Percentiles rank a stretch among this genome's conserved stretches.
Conservation (phyloP, 2,113 vertebrate genomes). For the Apistogramma diplotaenia region DNA sequence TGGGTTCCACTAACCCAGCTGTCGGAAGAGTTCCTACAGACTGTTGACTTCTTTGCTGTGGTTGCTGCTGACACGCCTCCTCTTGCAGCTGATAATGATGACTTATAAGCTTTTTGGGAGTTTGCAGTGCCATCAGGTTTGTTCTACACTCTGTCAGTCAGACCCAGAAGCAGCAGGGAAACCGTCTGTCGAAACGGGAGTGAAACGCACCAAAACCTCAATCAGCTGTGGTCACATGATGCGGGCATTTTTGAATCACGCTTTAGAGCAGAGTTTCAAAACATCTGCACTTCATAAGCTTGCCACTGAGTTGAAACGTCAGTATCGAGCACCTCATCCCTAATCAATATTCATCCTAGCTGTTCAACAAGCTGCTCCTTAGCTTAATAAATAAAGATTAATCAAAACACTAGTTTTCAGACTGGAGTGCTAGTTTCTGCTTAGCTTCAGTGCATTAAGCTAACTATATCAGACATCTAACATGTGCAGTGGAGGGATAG, state of each 20-base stretch:
- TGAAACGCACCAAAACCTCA: not conserved
- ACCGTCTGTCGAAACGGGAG: not conserved
- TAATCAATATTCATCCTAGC: not conserved
- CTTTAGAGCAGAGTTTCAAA: rapidly evolving
- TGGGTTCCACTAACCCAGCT: not conserved
- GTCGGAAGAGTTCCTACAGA: not conserved
- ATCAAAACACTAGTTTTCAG: not conserved
- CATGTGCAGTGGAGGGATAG: too few relatives aligned
- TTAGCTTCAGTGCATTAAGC: not conserved
- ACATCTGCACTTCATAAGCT: too few relatives aligned
- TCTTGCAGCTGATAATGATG: not conserved
- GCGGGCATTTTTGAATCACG: not conserved
- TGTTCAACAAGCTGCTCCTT: not conserved
- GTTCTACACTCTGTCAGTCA: not conserved
- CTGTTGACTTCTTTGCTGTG: not conserved
- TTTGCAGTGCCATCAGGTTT: not conserved
- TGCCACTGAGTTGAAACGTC: too few relatives aligned
- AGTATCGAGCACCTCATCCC: not conserved
- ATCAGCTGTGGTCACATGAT: not conserved
- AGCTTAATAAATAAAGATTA: not conserved
- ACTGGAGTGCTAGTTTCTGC: not conserved
- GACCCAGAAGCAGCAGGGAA: not conserved
- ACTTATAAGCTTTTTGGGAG: not conserved
- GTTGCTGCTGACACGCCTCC: not conserved
- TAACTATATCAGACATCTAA: not conserved